Evolutionary conservation across 1,140 invertebrate species (phyloP).

Genomic region (Drosophila sproati): DNA sequence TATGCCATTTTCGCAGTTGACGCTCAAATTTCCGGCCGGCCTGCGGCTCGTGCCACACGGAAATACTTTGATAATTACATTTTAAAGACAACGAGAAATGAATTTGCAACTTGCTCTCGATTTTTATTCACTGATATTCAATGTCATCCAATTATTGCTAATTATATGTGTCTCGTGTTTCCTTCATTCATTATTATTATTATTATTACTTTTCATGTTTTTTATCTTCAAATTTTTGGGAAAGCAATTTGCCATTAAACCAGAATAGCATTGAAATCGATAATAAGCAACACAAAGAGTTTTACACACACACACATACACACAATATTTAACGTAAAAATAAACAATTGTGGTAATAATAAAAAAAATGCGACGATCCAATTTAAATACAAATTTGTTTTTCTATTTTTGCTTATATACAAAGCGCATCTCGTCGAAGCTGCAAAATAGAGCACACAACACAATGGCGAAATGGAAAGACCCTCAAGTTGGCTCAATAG

Average conservation of each 20-base stretch:
- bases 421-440: not conserved
- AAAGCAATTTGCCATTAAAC: conserved; percentile 56
- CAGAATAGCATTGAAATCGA: conserved; percentile 52
- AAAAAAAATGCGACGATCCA: conserved; percentile 41
- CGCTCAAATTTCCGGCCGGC: conserved; percentile 65
- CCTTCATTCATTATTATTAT: not conserved
- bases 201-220: not conserved
- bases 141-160: conserved; percentile 71
- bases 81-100: conserved; percentile 58
- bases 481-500: conserved; percentile 21
- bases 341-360: conserved; percentile 41
- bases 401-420: not conserved
- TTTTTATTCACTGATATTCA: conserved; percentile 28
- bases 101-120: conserved; percentile 3
- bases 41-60: conserved; percentile 44
- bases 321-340: conserved; percentile 51
- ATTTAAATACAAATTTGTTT: conserved; percentile 61
- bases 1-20: conserved; percentile 62
- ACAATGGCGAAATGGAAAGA: conserved; percentile 1
- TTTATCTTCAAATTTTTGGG: not conserved
- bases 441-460: not conserved
- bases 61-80: conserved; percentile 74
- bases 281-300: conserved; percentile 37
- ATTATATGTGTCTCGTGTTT: conserved; percentile 48
- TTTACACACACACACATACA: not conserved